Evolutionary conservation across 2,888 invertebrate genomes (phyloP), one percentile per base, ranked within the genome.

Genomic region (Scrobipalpa atriplicella): DNA sequence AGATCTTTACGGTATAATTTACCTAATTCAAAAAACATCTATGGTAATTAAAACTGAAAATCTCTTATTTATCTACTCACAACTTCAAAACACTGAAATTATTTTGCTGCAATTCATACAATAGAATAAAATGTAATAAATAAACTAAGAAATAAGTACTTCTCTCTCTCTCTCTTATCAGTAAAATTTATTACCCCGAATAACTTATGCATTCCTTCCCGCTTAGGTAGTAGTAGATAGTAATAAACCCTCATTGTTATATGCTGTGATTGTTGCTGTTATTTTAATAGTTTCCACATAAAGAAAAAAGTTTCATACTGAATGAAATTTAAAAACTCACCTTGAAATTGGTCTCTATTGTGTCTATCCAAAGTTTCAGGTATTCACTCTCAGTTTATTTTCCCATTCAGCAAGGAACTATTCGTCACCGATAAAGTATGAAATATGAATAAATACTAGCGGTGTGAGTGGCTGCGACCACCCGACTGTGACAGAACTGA

Each of bases 381-480:
- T 11, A n/a, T 58, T 8, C n/a, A 16, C 16, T 13, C 29, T 6
- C n/a, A 9, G n/a, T n/a, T 8, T 16, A 13, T 11, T 38, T 1
- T n/a, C 38, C 38, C 58, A 58, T 58, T 58, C 58, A 58, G 8
- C 1, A 58, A 29, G 11, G n/a, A 16, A 58, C 16, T 29, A 38
- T 38, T 56, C n/a, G n/a, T 58, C 58, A 58, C 58, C n/a, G n/a
- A 58, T 58, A 16, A 2, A 18, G 7, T 58, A 38, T 58, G 29
- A 38, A 38, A 58, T n/a, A n/a, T n/a, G 11, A 29, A n/a, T 58
- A 16, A 58, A 58, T 13, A n/a, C 58, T 36, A 13, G 58, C n/a
- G 58, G 16, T 38, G 38, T 58, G 58, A 58, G 58, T 38, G 58
- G 58, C 36, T n/a, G 41, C 62, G 18, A 62, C 41, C 62, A 62